A percentile compares a stretch with the other conserved stretches of the same genome.
phyloP scores from a whole-genome alignment of 2,113 vertebrate species.

The Petroica traversi region DNA sequence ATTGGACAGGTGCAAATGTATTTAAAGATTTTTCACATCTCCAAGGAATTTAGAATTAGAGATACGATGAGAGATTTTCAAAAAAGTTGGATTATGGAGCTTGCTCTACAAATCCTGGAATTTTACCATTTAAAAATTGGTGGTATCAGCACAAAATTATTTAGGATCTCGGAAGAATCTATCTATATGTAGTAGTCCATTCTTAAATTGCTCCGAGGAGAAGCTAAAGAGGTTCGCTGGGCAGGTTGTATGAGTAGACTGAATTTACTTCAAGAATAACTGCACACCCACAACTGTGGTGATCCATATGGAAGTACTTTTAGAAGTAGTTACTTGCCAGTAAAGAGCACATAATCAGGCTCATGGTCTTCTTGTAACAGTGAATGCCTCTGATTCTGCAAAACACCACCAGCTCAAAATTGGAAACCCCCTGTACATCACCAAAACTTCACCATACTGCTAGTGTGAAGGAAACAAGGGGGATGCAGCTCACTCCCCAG shows the following conservation, averaged over 20 bases:
- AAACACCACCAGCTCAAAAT: neutral
- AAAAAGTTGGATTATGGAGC: neutral
- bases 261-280: neutral
- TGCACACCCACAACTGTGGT: neutral
- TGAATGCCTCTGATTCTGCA: neutral
- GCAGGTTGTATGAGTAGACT: neutral
- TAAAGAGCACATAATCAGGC: neutral
- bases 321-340: neutral
- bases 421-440: neutral
- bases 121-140: neutral
- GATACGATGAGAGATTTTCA: neutral
- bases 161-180: neutral
- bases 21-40: neutral
- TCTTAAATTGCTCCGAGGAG: neutral
- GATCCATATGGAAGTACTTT: neutral
- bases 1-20: neutral
- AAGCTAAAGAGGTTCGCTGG: neutral
- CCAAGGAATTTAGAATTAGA: neutral
- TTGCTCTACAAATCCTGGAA: neutral
- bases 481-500: neutral
- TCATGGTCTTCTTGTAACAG: neutral
- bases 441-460: neutral
- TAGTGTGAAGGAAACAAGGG: neutral
- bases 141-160: neutral
- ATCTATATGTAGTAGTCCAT: neutral